Base-by-base conservation (phyloP, 2,797 vertebrate genomes). In the Tarsius wallacei region DNA sequence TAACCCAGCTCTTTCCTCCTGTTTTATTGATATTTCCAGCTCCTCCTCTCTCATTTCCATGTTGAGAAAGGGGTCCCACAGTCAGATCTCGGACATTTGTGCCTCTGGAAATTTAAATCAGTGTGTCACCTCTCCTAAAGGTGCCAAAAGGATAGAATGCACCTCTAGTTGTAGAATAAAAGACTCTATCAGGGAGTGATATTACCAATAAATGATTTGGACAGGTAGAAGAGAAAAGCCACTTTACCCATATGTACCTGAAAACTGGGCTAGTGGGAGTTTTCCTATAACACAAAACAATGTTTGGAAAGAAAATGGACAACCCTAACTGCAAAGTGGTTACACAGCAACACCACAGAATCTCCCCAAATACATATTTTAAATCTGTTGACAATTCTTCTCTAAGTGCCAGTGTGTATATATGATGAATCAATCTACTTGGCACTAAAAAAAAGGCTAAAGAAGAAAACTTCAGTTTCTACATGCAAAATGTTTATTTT, bases 401-500 rank as follows among this genome's bases (percentile, higher is more conserved):
- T 71, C 63, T 77, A 59, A 80, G 26, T 59, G 6, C 66, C 77
- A 57, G 28, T 28, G 11, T 53, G 12, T 57, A 15, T 28, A 15
- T 78, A 68, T 22, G 86, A 97, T 2, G n/a, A 97, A 68, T 91
- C 42, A 15, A n/a, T 94, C n/a, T 78, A 66, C 14, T 96, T 93
- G 96, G 17, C 77, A 91, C 81, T 91, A 89, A 91, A 90, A 84
- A 84, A 71, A 63, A 83, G 76, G 36, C 74, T 94, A 70, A 93
- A 93, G 80, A 84, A 95, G 92, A 96, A 94, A 98, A 92, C 47
- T 95, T 98, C 12, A 95, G 66, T 89, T 85, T 96, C 91, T 94
- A 64, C n/a, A 94, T 68, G 66, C 26, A 87, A 95, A 95, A 87
- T 70, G 21, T 95, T 95, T 87, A 89, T 87, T 95, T 78, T 70